Percentiles rank a stretch among this genome's conserved stretches.
Conservation (phyloP, 2,888 invertebrate species). For the Chaetogeoica ovagalla region DNA sequence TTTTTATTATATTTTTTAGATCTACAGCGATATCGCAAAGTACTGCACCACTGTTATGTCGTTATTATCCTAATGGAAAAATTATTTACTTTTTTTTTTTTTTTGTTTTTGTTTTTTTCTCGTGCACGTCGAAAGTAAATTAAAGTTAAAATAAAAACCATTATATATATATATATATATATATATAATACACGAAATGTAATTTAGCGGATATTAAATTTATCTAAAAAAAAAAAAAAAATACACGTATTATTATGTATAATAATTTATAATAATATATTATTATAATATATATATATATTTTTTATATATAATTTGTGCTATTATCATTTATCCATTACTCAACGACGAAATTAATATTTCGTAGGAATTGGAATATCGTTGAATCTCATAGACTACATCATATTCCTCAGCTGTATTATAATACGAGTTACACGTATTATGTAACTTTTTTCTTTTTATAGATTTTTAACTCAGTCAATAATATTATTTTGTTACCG, state of each 20-base stretch:
- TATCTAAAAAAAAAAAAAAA: neutral
- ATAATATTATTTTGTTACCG: too few species aligned
- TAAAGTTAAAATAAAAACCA: constrained; percentile 11
- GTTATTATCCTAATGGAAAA: constrained; percentile 50
- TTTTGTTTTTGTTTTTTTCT: constrained; percentile 18
- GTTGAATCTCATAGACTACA: too few species aligned
- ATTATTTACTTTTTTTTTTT: constrained; percentile 26
- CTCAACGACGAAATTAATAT: too few species aligned
- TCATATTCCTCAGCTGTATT: too few species aligned
- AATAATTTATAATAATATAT: too few species aligned
- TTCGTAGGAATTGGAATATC: too few species aligned
- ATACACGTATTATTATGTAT: neutral
- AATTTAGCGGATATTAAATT: constrained; percentile 6
- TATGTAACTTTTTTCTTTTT: too few species aligned
- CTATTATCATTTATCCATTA: too few species aligned
- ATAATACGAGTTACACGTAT: too few species aligned
- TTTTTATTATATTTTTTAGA: constrained; percentile 43
- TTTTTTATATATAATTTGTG: too few species aligned
- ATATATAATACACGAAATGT: neutral
- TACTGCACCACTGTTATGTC: constrained; percentile 16
- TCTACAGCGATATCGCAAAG: constrained; percentile 40
- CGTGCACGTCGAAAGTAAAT: constrained; percentile 27
- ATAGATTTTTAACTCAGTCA: too few species aligned
- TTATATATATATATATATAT: neutral
- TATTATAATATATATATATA: too few species aligned